Evolutionary conservation across 2,797 vertebrate species (phyloP).

Genomic region (Danio jaintianensis): DNA sequence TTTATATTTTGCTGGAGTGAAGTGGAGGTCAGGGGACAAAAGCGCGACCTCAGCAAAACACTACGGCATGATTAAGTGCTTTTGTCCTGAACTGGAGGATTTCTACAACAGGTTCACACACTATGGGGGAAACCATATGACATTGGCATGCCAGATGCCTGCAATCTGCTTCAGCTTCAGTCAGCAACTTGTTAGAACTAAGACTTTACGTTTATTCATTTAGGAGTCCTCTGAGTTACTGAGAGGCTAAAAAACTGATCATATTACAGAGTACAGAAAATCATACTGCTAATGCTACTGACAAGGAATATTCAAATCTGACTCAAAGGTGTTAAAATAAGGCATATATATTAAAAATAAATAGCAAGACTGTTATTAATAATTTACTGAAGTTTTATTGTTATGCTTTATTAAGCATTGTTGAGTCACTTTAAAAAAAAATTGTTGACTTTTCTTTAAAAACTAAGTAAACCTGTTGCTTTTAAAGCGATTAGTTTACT

Average conservation of each 20-base stretch:
- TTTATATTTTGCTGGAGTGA: constrained; percentile 54
- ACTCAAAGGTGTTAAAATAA: constrained; percentile 3
- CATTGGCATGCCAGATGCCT: constrained; percentile 58
- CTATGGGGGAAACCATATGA: constrained; percentile 30
- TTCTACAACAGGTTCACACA: constrained; percentile 32
- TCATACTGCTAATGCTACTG: neutral
- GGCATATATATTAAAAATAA: neutral
- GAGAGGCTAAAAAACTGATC: neutral
- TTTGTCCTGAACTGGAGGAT: constrained; percentile 56
- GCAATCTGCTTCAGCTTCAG: constrained; percentile 58
- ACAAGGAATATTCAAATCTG: neutral
- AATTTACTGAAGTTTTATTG: too few species aligned
- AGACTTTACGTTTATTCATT: neutral
- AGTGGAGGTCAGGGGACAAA: constrained; percentile 52
- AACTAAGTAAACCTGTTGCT: too few species aligned
- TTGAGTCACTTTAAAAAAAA: too few species aligned
- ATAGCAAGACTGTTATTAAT: neutral
- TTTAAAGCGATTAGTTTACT: too few species aligned
- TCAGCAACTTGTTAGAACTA: constrained; percentile 53
- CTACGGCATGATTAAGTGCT: constrained; percentile 60
- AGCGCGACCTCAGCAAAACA: constrained; percentile 29
- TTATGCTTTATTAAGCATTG: too few species aligned
- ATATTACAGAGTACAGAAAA: neutral
- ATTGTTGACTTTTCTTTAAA: too few species aligned
- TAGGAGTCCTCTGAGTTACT: neutral